Percentiles rank a stretch among this genome's conserved stretches.
Conservation (phyloP, 2,113 vertebrate species). For the Callithrix jacchus region DNA sequence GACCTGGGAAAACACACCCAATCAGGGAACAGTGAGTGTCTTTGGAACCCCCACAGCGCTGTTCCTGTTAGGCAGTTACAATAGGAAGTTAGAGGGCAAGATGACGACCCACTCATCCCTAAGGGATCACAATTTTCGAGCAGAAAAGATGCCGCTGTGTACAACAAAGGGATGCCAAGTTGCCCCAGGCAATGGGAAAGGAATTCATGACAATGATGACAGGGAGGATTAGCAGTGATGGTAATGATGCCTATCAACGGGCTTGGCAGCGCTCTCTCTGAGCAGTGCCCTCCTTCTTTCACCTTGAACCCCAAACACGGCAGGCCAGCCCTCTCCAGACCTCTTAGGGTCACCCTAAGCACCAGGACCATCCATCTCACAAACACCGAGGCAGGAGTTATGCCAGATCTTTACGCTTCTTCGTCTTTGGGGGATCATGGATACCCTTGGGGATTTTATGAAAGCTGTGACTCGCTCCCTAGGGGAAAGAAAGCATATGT, state of each 20-base stretch:
- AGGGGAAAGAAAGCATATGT: not conserved
- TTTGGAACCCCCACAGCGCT: no score
- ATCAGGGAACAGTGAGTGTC: no score
- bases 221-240: not conserved
- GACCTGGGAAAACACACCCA: no score
- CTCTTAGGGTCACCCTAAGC: not conserved
- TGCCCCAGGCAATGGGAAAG: not conserved
- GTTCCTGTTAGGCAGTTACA: no score
- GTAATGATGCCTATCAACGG: not conserved
- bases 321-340: not conserved
- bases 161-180: not conserved
- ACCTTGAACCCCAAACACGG: not conserved
- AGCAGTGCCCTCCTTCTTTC: not conserved
- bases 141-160: not conserved
- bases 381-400: no score
- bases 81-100: not conserved
- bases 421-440: not conserved
- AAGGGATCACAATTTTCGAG: not conserved
- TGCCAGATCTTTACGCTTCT: not conserved
- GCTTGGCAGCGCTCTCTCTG: not conserved
- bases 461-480: not conserved
- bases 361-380: not conserved
- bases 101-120: not conserved
- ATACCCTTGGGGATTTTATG: not conserved
- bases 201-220: not conserved